Evolutionary conservation across 2,888 invertebrate genomes (phyloP).

Genomic region (Noctua janthe): DNA sequence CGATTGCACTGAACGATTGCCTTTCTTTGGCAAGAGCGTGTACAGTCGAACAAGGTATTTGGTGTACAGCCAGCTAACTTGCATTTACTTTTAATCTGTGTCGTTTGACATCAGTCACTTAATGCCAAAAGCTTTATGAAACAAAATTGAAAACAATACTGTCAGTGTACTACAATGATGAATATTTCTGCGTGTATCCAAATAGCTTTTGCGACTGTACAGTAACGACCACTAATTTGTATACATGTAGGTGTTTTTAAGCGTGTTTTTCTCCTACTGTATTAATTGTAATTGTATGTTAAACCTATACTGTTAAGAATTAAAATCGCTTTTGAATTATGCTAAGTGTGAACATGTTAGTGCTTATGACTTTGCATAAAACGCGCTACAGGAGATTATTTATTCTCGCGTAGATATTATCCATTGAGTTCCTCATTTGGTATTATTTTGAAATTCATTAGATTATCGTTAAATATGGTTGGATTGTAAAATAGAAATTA

Average conservation of each 20-base stretch:
- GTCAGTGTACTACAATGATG: neutral
- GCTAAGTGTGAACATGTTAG: neutral
- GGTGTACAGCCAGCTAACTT: neutral
- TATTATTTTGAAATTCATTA: conserved; percentile 57
- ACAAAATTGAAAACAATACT: neutral
- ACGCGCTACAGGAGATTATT: conserved; percentile 14
- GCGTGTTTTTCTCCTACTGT: neutral
- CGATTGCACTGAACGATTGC: conserved; percentile 66
- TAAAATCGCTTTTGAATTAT: neutral
- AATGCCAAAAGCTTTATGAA: neutral
- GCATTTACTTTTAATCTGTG: neutral
- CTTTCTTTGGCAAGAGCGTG: conserved; percentile 68
- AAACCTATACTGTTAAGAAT: neutral
- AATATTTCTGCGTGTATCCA: neutral
- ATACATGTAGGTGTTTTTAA: neutral
- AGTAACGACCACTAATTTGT: neutral
- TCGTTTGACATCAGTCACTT: neutral
- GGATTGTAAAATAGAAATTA: conserved; percentile 44
- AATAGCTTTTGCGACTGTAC: neutral
- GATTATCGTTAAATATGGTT: conserved; percentile 31
- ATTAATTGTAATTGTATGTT: neutral
- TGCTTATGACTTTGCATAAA: neutral
- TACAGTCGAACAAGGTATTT: neutral
- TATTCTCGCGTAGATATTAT: conserved; percentile 15
- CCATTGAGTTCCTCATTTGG: conserved; percentile 11